Evolutionary conservation across 37 sponge, comb jelly and placozoan species (phyloP).

Genomic region (Hexactinellida sp.): DNA sequence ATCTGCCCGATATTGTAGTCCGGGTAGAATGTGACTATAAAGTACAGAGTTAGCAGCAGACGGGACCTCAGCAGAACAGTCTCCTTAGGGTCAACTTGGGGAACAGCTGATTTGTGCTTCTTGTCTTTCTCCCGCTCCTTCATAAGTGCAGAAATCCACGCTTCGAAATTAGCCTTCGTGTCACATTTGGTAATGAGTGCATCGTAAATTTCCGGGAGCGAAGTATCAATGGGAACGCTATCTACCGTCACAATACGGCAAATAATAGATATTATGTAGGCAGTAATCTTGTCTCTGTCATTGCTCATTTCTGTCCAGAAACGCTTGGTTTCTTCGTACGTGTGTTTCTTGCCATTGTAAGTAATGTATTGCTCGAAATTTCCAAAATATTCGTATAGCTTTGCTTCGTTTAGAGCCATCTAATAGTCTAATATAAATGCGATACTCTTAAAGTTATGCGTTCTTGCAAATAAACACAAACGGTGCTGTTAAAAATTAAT

Average conservation of each 20-base stretch:
- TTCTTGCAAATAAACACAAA: background rate
- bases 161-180: background rate
- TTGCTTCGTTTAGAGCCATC: slow-evolving; percentile 3
- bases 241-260: background rate
- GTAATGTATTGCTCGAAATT: background rate
- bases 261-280: background rate
- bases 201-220: background rate
- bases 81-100: background rate
- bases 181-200: background rate
- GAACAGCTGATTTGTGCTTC: background rate
- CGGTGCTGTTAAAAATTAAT: background rate
- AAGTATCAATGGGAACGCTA: background rate
- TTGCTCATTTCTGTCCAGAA: background rate
- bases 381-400: background rate
- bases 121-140: background rate
- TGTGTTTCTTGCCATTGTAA: background rate
- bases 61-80: background rate
- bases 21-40: background rate
- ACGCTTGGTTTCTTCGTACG: background rate
- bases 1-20: slow-evolving; percentile 9
- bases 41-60: background rate
- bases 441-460: too few relatives aligned
- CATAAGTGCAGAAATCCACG: background rate
- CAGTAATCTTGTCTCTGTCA: background rate
- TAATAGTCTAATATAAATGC: too few relatives aligned